Conservation (phyloP, 2,888 invertebrate genomes). For the Standfussiana lucernea region DNA sequence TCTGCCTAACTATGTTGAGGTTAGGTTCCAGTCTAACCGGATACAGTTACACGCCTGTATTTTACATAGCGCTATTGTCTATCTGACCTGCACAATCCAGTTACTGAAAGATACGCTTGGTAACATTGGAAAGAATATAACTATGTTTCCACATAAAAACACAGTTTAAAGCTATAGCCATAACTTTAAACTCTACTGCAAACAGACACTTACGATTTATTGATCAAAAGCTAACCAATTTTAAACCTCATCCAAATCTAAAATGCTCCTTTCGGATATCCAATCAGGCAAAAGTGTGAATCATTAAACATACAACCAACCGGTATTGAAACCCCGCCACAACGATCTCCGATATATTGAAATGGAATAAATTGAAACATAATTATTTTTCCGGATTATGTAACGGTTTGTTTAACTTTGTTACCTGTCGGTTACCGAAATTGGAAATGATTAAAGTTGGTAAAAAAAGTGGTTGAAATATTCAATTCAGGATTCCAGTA, state of each 20-base stretch:
- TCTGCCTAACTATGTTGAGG: neutral
- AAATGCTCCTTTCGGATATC: conserved; percentile 2
- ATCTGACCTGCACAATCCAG: neutral
- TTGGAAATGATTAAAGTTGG: neutral
- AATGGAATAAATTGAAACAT: conserved; percentile 54
- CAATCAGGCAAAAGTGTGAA: conserved; percentile 23
- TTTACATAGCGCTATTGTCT: neutral
- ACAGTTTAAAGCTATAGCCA: neutral
- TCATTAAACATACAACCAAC: conserved; percentile 34
- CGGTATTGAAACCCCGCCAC: conserved; percentile 6
- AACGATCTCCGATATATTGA: conserved; percentile 45
- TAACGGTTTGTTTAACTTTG: conserved; percentile 43
- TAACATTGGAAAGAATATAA: neutral
- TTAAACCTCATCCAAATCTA: neutral
- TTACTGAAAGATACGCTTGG: too few relatives aligned
- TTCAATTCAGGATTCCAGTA: neutral
- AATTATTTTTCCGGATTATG: conserved; percentile 54
- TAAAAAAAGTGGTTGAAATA: neutral
- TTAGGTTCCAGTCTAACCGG: neutral
- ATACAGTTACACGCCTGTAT: neutral
- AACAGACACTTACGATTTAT: neutral
- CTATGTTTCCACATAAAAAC: neutral
- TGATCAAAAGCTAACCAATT: neutral
- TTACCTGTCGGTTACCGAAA: conserved; percentile 9
- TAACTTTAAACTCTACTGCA: neutral